Evolutionary conservation across 2,888 invertebrate genomes (phyloP), one percentile per base, ranked within the genome.

Genomic region (Cephus spinipes): DNA sequence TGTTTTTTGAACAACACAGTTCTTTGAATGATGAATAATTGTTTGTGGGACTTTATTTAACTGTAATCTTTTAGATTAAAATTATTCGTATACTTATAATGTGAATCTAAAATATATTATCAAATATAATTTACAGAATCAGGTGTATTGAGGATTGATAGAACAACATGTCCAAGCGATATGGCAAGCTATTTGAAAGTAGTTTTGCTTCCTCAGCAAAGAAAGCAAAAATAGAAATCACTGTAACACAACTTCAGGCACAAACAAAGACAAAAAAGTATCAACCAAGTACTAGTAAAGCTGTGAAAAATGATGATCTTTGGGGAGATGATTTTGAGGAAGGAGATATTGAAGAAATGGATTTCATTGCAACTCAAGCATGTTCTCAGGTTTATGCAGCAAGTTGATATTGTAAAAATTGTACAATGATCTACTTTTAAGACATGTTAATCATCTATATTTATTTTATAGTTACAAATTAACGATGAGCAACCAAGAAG

Each of bases 321-420:
- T 90, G 90, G 90, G 90, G 89, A 4, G 90, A 89, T 75, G 90
- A 90, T 82, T 89, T 89, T 76, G 85, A 81, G 4, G 89, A 90
- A 11, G 87, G 85, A 30, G 90, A 87, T 15, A 85, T 91, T 36
- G 86, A 88, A 79, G 87, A 90, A 80, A 86, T 91, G 81, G 90
- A 91, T 77, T 78, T 87, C n/a, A 83, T 90, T 33, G 89, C 86
- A 11, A 87, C 90, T 34, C 91, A 91, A 83, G 89, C 87, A 68
- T 83, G 79, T 68, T 83, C 85, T n/a, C 81, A 86, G 82, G 83
- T 85, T 78, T 77, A 81, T 79, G 55, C 30, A 40, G 23, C 40
- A 40, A 40, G 23, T 40, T 40, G 9, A 23, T 55, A 23, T 55
- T 55, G 2, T 23, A 55, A 55, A 55, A 55, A 2, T 55, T 15